Evolutionary conservation across 2,113 vertebrate species (phyloP), one percentile per base, ranked within the genome.

Genomic region (Campylomormyrus numenius): DNA sequence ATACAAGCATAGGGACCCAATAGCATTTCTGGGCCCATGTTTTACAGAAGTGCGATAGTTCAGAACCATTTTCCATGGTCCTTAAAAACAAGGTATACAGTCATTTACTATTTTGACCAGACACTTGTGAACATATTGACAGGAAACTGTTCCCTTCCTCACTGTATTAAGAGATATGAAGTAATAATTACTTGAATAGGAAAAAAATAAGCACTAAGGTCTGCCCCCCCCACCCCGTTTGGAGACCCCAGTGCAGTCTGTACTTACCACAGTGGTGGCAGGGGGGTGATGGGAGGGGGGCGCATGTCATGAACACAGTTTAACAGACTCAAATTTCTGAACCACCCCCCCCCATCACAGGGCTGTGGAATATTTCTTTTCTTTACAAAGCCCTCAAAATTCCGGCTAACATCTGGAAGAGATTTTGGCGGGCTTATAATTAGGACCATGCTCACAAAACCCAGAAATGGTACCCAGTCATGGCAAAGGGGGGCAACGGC

Each of bases 321-420:
- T 92, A 90, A 50, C 90, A 87, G 91, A 89, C 92, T 93, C 88
- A 0, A 86, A 88, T 91, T 93, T 89, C 94, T 92, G 88, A 89
- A 91, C 0, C 88, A 89, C 31, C 91, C 91, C 92, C 46, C n/a
- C 85, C 85, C 27, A 35, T n/a, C 85, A n/a, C 27, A 53, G 49
- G 31, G 91, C 92, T 92, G 91, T 89, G 89, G 92, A 91, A 90
- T 52, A 90, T 92, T 92, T 83, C 90, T 92, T 91, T 91, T 92
- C 91, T 93, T 92, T 83, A 50, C 90, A 90, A 88, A 91, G 90
- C 86, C 90, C 91, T 93, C 92, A 52, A 92, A 95, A 95, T 96
- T 96, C 95, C 95, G 91, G 92, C 92, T 93, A 93, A 95, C 96
- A 96, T 96, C 95, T 96, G 95, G 96, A 96, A 96, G 91, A 93